A percentile compares a stretch with the other conserved stretches of the same genome.
phyloP scores from a whole-genome alignment of 2,797 vertebrate species.

The Gephyroberyx darwinii region DNA sequence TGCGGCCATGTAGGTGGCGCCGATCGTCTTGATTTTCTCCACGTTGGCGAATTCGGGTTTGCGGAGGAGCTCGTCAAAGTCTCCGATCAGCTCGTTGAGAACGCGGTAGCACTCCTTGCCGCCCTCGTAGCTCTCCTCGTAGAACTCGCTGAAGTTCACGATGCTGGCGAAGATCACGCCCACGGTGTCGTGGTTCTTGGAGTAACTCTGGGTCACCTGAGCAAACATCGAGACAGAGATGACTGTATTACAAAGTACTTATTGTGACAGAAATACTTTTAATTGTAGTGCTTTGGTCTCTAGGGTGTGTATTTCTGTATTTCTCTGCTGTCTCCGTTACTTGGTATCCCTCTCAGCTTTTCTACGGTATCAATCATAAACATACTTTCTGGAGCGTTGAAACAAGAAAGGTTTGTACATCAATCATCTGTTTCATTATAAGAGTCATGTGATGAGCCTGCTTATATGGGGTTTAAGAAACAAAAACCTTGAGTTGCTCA shows the following conservation, averaged over 20 bases:
- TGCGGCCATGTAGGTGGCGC: constrained; percentile 98
- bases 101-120: constrained; percentile 98
- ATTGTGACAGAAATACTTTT: constrained; percentile 12
- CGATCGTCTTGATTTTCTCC: constrained; percentile 99
- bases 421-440: neutral
- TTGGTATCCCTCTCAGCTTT: too few species aligned
- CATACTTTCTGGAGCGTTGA: neutral
- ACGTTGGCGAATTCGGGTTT: constrained; percentile 89
- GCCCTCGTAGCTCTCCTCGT: constrained; percentile 97
- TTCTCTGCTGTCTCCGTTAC: too few species aligned
- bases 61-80: constrained; percentile 95
- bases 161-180: constrained; percentile 98
- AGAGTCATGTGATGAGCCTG: neutral
- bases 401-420: neutral
- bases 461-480: constrained; percentile 21
- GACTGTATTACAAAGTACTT: neutral
- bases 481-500: constrained; percentile 91
- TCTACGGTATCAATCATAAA: neutral
- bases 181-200: constrained; percentile 95
- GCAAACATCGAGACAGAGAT: constrained; percentile 19
- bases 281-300: too few species aligned
- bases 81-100: constrained; percentile 95
- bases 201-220: constrained; percentile 94
- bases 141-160: constrained; percentile 99
- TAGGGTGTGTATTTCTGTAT: too few species aligned